These are phyloP conservation scores for Hycleus cichorii DNA, from an alignment of 1,140 invertebrate genomes.

Conservation along the genomic window DNA sequence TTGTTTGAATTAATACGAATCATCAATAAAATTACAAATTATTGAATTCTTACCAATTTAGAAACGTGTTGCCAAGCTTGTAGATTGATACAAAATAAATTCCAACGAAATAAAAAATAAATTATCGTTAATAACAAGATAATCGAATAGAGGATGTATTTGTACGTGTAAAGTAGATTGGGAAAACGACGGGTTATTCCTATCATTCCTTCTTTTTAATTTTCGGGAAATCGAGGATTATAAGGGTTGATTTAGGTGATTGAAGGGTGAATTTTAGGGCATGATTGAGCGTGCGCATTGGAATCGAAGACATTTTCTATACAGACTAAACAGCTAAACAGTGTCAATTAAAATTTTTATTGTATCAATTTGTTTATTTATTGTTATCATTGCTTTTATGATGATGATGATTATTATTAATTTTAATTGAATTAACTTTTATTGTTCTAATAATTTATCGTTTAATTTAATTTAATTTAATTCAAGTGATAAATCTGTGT, in stretches of 20 bases:
- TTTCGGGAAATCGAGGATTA: too few species aligned
- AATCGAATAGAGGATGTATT: slow-evolving; percentile 8
- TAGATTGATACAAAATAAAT: slow-evolving; percentile 50
- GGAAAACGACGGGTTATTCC: slow-evolving; percentile 9
- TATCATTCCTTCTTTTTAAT: not conserved
- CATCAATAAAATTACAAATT: not conserved
- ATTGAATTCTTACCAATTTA: slow-evolving; percentile 45
- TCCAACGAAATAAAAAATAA: slow-evolving; percentile 48
- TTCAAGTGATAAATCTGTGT: too few species aligned
- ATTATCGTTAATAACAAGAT: slow-evolving; percentile 8
- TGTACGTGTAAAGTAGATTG: slow-evolving; percentile 18
- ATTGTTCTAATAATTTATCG: too few species aligned
- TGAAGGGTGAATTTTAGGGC: not conserved
- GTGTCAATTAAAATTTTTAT: too few species aligned
- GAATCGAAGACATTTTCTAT: too few species aligned
- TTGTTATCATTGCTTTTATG: too few species aligned
- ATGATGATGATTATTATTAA: too few species aligned
- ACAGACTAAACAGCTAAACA: too few species aligned
- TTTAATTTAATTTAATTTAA: too few species aligned
- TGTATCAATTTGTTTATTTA: too few species aligned
- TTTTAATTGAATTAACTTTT: too few species aligned
- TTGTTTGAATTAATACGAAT: slow-evolving; percentile 29
- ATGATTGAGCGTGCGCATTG: too few species aligned
- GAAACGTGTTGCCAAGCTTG: slow-evolving; percentile 49
- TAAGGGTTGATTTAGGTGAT: not conserved